These are phyloP conservation scores for Lanius ludovicianus DNA, from an alignment of 2,113 vertebrate genomes.

Conservation along the genomic window DNA sequence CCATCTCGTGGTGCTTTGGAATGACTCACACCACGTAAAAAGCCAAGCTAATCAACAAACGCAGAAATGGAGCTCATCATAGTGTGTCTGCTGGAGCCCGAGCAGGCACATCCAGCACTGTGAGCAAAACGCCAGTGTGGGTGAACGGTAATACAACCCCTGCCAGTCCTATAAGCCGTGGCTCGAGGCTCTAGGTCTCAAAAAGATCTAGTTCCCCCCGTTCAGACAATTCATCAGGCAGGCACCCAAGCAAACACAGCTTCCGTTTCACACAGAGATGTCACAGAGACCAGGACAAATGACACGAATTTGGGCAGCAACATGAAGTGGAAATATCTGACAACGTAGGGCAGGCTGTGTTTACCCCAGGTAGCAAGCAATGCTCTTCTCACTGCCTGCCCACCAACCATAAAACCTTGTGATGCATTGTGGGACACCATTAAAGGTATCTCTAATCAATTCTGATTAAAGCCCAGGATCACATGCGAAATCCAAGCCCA, in stretches of 20 bases:
- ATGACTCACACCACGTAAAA: background rate
- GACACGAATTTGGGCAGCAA: rapidly evolving
- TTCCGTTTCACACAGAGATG: background rate
- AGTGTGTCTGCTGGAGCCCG: background rate
- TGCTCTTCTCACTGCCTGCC: background rate
- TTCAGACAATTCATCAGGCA: background rate
- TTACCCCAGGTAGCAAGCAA: background rate
- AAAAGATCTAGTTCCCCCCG: rapidly evolving
- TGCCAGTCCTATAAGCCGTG: background rate
- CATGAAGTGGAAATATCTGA: background rate
- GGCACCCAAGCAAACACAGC: rapidly evolving
- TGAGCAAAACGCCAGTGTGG: rapidly evolving
- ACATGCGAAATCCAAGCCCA: background rate
- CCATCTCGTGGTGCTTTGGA: constrained; percentile 39
- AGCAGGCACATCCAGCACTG: background rate
- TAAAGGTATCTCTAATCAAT: background rate
- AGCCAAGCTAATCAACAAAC: background rate
- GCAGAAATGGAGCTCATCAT: background rate
- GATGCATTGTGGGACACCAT: background rate
- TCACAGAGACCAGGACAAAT: background rate
- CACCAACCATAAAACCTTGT: background rate
- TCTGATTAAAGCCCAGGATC: background rate
- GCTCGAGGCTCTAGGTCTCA: background rate
- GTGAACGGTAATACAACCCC: background rate
- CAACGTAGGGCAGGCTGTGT: background rate